A percentile compares a stretch with the other conserved stretches of the same genome.
Evolutionary conservation across 2,797 vertebrate species (phyloP).

Genomic region (Okamejei kenojei): DNA sequence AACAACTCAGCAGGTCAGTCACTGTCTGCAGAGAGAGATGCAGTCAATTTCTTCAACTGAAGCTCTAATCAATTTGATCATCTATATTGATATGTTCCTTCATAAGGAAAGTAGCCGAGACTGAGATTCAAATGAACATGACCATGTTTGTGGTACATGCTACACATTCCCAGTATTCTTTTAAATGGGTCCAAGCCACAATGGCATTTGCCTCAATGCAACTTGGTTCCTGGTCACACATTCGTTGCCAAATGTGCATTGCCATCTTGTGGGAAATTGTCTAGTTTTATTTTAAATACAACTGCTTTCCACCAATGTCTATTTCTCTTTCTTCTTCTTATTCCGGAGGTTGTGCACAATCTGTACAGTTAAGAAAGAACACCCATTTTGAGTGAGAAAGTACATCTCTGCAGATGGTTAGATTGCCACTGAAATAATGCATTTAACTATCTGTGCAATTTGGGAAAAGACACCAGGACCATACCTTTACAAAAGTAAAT

Average conservation of each 20-base stretch:
- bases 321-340: neutral
- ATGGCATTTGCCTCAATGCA: neutral
- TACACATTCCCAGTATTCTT: too few relatives aligned
- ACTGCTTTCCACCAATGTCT: neutral
- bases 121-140: neutral
- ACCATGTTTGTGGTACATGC: neutral
- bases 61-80: neutral
- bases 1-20: too few relatives aligned
- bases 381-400: neutral
- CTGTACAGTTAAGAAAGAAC: neutral
- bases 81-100: neutral
- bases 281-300: constrained; percentile 6
- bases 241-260: neutral
- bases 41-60: neutral
- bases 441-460: neutral
- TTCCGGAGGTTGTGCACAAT: neutral
- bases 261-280: too few relatives aligned
- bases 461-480: neutral
- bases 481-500: neutral
- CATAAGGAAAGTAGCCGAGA: neutral
- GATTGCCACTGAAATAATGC: neutral
- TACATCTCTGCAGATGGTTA: neutral
- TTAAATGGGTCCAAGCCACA: neutral
- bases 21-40: too few relatives aligned
- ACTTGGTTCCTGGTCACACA: neutral